These are phyloP conservation scores for Andrena cerasifolii DNA, from an alignment of 1,140 invertebrate species.

Conservation along the genomic window DNA sequence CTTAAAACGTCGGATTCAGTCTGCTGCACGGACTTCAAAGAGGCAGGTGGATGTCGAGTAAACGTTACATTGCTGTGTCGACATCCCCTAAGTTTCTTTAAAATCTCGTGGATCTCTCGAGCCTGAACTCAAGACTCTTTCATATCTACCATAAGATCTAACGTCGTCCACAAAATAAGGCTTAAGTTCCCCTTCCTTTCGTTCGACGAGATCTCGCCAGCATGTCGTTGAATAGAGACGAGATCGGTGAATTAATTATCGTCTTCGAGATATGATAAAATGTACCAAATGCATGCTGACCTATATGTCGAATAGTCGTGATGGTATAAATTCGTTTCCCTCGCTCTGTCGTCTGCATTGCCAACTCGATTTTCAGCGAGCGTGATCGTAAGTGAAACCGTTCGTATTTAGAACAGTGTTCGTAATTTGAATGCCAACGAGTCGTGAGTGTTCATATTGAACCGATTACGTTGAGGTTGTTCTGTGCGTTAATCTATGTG, in stretches of 20 bases:
- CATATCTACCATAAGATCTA: neutral
- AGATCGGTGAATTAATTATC: neutral
- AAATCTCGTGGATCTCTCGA: neutral
- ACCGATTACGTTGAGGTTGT: slow-evolving; percentile 32
- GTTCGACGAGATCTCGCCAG: neutral
- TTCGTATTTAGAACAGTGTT: slow-evolving; percentile 25
- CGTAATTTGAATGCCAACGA: slow-evolving; percentile 18
- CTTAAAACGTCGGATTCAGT: neutral
- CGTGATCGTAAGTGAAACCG: slow-evolving; percentile 15
- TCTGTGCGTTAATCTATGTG: slow-evolving; percentile 29
- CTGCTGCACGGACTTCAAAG: neutral
- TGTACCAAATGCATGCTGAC: neutral
- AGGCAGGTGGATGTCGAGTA: too few relatives aligned
- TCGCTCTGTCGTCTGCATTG: neutral
- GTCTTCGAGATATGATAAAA: neutral
- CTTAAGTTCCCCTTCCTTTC: neutral
- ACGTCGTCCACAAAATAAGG: neutral
- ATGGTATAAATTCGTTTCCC: slow-evolving; percentile 1
- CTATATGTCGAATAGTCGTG: slow-evolving; percentile 1
- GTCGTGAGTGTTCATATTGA: slow-evolving; percentile 51
- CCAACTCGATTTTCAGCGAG: neutral
- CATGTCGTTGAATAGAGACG: neutral
- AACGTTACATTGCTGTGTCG: too few relatives aligned
- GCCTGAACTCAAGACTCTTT: neutral
- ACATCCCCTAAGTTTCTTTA: too few relatives aligned